Percentiles rank a stretch among this genome's conserved stretches.
phyloP scores from a whole-genome alignment of 2,113 vertebrate genomes.

The Atractosteus spatula region DNA sequence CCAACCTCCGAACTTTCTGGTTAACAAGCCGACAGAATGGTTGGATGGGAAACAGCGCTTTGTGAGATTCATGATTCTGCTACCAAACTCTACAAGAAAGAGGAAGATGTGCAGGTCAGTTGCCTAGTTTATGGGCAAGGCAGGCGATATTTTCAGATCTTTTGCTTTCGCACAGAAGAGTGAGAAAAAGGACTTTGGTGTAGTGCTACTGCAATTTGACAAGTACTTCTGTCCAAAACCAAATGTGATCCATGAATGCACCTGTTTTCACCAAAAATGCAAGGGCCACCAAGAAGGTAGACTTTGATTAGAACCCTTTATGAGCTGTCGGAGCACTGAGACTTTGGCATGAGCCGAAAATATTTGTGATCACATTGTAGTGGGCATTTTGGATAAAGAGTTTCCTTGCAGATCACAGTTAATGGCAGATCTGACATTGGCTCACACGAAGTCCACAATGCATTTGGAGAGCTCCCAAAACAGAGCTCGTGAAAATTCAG shows the following conservation, averaged over 20 bases:
- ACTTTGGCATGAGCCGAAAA: slow-evolving; percentile 9
- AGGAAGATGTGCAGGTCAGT: neutral
- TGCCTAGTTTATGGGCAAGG: neutral
- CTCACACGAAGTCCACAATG: slow-evolving; percentile 3
- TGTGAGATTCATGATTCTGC: neutral
- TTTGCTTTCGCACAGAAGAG: neutral
- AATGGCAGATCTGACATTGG: slow-evolving; percentile 1
- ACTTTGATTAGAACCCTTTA: slow-evolving; percentile 8
- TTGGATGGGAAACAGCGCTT: neutral
- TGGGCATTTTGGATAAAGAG: slow-evolving; percentile 19
- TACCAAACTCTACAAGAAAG: neutral
- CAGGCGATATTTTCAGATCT: slow-evolving; percentile 12
- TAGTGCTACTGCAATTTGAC: slow-evolving; percentile 1
- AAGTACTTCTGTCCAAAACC: slow-evolving; percentile 12
- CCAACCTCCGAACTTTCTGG: neutral
- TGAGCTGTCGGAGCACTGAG: slow-evolving; percentile 22
- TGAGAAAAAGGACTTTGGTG: neutral
- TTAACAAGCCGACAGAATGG: neutral
- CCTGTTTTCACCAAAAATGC: slow-evolving; percentile 5
- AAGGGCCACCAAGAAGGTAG: too few species aligned
- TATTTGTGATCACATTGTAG: slow-evolving; percentile 15
- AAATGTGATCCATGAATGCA: slow-evolving; percentile 15
- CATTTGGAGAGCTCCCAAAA: neutral
- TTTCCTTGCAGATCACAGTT: slow-evolving; percentile 5
- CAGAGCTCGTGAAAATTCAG: neutral